These are phyloP conservation scores for Thysanoteuthis rhombus DNA, from an alignment of 2,888 invertebrate species.

Conservation along the genomic window DNA sequence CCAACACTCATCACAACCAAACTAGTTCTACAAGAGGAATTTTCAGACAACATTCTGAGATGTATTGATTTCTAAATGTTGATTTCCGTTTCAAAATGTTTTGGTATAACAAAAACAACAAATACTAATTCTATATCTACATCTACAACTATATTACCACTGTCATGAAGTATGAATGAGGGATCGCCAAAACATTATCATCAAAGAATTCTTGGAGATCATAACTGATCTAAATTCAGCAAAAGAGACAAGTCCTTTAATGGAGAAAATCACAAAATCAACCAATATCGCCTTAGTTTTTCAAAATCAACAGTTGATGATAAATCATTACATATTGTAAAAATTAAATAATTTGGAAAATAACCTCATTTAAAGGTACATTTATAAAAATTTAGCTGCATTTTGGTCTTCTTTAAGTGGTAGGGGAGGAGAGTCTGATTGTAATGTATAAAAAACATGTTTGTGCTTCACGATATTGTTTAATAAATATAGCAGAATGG, in stretches of 20 bases:
- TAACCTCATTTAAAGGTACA: neutral
- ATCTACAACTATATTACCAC: neutral
- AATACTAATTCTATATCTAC: neutral
- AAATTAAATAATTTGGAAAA: neutral
- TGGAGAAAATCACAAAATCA: neutral
- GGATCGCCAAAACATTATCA: neutral
- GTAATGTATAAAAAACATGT: neutral
- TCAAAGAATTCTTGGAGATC: neutral
- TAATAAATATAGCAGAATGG: neutral
- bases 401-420: neutral
- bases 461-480: neutral
- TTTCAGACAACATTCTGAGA: neutral
- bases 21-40: neutral
- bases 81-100: neutral
- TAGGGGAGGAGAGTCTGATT: neutral
- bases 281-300: neutral
- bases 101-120: neutral
- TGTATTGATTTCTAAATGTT: neutral
- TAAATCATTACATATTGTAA: neutral
- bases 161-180: neutral
- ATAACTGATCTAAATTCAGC: neutral
- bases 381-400: neutral
- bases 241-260: neutral
- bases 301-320: neutral
- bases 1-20: neutral